These are phyloP conservation scores for Acropora yongei DNA, from an alignment of 64 coral and sea anemone species.

Conservation along the genomic window DNA sequence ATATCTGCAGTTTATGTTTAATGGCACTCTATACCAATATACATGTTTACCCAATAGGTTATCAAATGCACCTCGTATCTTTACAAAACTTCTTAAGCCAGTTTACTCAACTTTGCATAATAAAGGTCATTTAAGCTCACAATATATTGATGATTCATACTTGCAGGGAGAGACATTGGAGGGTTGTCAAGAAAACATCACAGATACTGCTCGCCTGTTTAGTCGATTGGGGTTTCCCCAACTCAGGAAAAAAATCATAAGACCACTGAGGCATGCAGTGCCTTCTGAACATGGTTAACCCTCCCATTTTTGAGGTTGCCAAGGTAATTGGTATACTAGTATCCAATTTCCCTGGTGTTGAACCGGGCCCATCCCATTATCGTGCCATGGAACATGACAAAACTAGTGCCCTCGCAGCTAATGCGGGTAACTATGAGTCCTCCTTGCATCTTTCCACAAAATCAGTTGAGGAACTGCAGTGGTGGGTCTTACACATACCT, in stretches of 20 bases:
- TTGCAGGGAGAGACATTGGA: constrained; percentile 51
- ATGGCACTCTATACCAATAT: constrained; percentile 36
- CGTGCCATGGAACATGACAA: background rate
- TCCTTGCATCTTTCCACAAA: constrained; percentile 24
- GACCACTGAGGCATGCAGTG: background rate
- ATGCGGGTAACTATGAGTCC: constrained; percentile 31
- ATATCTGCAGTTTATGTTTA: constrained; percentile 8
- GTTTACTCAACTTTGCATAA: constrained; percentile 69
- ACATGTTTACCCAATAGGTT: constrained; percentile 34
- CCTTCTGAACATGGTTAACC: background rate
- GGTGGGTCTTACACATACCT: constrained; percentile 34
- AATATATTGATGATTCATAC: constrained; percentile 68
- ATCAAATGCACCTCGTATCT: constrained; percentile 34
- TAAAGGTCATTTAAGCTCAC: constrained; percentile 37
- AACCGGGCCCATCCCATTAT: constrained; percentile 49
- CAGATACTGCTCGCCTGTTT: constrained; percentile 24
- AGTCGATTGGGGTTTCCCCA: constrained; percentile 28
- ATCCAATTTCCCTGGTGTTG: constrained; percentile 11
- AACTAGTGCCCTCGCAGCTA: constrained; percentile 34
- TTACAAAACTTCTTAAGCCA: constrained; percentile 60
- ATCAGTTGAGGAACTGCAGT: constrained; percentile 31
- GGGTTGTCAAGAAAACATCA: constrained; percentile 62
- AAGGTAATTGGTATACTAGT: constrained; percentile 44
- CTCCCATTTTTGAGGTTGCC: constrained; percentile 39
- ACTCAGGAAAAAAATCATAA: constrained; percentile 41